These are phyloP conservation scores for Cheilosia scutellata DNA, from an alignment of 2,888 invertebrate species.

Conservation along the genomic window DNA sequence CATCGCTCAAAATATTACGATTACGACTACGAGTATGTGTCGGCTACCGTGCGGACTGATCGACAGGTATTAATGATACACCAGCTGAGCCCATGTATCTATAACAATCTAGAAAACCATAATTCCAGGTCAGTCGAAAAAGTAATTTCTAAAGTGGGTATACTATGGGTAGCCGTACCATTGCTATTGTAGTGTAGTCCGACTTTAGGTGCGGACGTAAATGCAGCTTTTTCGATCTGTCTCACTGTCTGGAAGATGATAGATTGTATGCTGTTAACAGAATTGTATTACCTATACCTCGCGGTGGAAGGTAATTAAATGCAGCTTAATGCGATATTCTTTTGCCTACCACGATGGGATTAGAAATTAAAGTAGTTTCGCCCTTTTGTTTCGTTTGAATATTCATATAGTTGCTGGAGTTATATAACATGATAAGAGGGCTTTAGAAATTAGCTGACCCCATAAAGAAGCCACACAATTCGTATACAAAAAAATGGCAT, in stretches of 20 bases:
- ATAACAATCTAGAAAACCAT: slow-evolving; percentile 24
- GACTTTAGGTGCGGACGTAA: neutral
- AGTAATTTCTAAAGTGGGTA: slow-evolving; percentile 3
- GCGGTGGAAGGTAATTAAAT: slow-evolving; percentile 42
- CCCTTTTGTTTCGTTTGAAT: neutral
- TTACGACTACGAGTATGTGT: neutral
- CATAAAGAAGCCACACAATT: neutral
- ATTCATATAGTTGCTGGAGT: neutral
- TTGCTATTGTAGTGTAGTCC: slow-evolving; percentile 1
- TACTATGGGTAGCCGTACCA: neutral
- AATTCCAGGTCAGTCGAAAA: slow-evolving; percentile 37
- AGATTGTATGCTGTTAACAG: slow-evolving; percentile 16
- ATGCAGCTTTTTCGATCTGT: neutral
- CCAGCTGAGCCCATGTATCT: slow-evolving; percentile 12
- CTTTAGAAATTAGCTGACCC: neutral
- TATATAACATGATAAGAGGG: neutral
- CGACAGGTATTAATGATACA: slow-evolving; percentile 50
- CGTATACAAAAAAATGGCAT: neutral
- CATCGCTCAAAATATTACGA: slow-evolving; percentile 9
- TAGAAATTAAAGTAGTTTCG: slow-evolving; percentile 12
- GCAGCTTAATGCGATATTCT: slow-evolving; percentile 25
- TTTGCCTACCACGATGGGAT: neutral
- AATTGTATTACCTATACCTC: neutral
- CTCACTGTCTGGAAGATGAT: slow-evolving; percentile 11
- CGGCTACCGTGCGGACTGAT: slow-evolving; percentile 41